Base-by-base conservation (phyloP, 2,113 vertebrate species). In the Vicugna pacos region DNA sequence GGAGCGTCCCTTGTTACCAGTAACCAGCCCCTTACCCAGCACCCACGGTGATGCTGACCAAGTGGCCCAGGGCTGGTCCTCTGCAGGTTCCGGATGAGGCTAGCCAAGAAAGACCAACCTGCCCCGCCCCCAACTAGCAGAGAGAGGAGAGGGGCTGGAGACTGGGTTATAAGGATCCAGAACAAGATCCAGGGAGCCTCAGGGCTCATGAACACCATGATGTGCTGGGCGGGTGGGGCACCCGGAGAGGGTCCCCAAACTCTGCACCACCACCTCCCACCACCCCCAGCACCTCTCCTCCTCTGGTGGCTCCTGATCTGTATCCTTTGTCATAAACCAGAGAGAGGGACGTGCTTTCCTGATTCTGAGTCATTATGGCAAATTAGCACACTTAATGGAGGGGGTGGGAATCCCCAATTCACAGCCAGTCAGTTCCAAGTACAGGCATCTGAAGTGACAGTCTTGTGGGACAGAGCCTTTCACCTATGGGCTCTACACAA, bases 211-310 rank as follows among this genome's bases (percentile, higher is more conserved):
- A 75, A 42, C 17, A 15, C 22, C 3, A 24, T 12, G 15, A n/a
- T 13, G 3, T 15, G 8, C 76, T 75, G 30, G 90, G 35, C 30
- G 30, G 60, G 35, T 5, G 3, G 38, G 26, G 5, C 5, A 24
- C 22, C 50, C 17, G 0, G 4, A 19, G 58, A 35, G 6, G 48
- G 22, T 13, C 13, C 4, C 15, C 11, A 8, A 15, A 52, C 38
- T 46, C 62, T 1, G 62, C 17, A 3, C 32, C 56, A 32, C 42
- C 48, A 52, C 35, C 22, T n/a, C 13, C 54, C 26, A 30, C 3
- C 26, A 9, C 14, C 69, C 75, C 6, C 0, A 0, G 35, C 0
- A 5, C 3, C 12, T 30, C 65, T 60, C 26, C 30, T 42, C 64
- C 60, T 28, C 42, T 3, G 28, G 30, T n/a, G 76, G n/a, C 11